Conservation (phyloP, 2,888 invertebrate species). For the Rugalucina vietnamica region DNA sequence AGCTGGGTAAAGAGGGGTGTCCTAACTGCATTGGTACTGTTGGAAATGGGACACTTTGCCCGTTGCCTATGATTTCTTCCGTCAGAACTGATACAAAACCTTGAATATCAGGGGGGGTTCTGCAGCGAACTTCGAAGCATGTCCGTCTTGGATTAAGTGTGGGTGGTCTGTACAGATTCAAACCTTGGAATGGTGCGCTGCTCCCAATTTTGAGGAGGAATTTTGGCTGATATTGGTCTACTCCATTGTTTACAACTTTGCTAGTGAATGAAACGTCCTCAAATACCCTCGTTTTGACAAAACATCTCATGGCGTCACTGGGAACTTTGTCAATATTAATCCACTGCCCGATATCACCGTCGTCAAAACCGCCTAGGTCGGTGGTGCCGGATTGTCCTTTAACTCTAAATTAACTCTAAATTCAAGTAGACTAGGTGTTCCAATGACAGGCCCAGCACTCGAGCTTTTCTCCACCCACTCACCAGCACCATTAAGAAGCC, state of each 20-base stretch:
- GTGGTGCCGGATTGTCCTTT: not conserved
- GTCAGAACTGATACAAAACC: not conserved
- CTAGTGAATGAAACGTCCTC: not conserved
- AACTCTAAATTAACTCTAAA: not conserved
- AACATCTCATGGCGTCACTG: not conserved
- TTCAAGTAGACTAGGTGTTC: not conserved
- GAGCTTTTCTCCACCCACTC: not conserved
- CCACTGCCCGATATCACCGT: not conserved
- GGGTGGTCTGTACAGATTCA: not conserved
- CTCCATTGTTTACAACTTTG: not conserved
- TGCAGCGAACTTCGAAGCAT: not conserved
- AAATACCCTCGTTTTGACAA: not conserved
- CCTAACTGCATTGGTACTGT: not conserved
- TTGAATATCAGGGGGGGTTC: not conserved
- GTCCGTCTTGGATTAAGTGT: not conserved
- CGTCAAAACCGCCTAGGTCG: not conserved
- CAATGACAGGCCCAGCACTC: not conserved
- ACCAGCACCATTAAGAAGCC: not conserved
- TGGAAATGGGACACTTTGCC: not conserved
- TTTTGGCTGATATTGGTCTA: not conserved
- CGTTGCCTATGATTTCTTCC: not conserved
- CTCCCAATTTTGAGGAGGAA: not conserved
- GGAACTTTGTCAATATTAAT: constrained; percentile 2
- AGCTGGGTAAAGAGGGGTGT: not conserved
- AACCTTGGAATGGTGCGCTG: not conserved